Base-by-base conservation (phyloP, 2,888 invertebrate genomes). In the Ochropleura plecta region DNA sequence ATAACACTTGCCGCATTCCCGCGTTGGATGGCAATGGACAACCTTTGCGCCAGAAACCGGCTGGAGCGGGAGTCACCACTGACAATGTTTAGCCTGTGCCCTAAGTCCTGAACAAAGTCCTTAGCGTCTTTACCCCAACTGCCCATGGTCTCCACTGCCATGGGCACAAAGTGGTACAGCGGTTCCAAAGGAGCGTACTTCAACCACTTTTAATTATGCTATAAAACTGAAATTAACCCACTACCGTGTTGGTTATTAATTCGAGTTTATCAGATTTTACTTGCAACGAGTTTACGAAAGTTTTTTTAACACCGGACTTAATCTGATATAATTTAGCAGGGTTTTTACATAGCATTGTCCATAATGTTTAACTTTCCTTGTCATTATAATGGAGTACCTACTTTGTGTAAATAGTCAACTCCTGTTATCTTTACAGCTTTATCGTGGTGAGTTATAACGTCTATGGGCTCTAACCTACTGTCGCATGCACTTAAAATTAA, bases 171-270 rank as follows among this genome's bases (percentile, higher is more conserved):
- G n/a, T n/a, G n/a, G n/a, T n/a, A n/a, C n/a, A n/a, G n/a, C n/a
- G n/a, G n/a, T n/a, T n/a, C n/a, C n/a, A n/a, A n/a, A n/a, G n/a
- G n/a, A n/a, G n/a, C n/a, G n/a, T n/a, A n/a, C n/a, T n/a, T n/a
- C n/a, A n/a, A n/a, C n/a, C n/a, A 88, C 84, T 85, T 88, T 88
- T 87, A 85, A 88, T 87, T 89, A 87, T 82, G 81, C 83, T 76
- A 90, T 89, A 86, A 87, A 87, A 81, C 67, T 44, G 55, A 78
- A 79, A 86, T 84, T 78, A 84, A 78, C 78, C 73, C 60, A 81
- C 79, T 78, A 79, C 75, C 65, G 78, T 79, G 85, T 86, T 78
- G 78, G 84, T 86, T 87, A 83, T 86, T 83, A 79, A 87, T 83
- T 80, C 42, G 59, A 42, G 60, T 68, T 88, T 83, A 88, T 85